Conservation (phyloP, 2,888 invertebrate species). For the Ptilodon capucinus region DNA sequence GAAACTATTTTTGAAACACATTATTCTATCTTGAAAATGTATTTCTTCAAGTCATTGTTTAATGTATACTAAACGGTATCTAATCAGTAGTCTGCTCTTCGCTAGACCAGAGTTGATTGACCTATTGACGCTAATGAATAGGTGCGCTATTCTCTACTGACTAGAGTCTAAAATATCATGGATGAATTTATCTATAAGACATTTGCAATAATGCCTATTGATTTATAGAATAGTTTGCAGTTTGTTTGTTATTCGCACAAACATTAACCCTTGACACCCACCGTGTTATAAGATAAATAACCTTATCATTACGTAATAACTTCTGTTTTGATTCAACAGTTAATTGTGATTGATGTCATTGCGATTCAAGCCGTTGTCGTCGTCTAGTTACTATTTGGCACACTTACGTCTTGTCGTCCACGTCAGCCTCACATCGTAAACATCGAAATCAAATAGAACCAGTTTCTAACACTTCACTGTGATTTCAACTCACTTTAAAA, state of each 20-base stretch:
- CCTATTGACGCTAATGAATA: not conserved
- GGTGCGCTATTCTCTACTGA: not conserved
- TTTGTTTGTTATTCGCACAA: slow-evolving; percentile 1
- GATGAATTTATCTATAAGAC: too few species aligned
- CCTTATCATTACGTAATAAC: slow-evolving; percentile 8
- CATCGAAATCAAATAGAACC: not conserved
- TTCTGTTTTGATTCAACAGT: slow-evolving; percentile 1
- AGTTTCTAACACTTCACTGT: not conserved
- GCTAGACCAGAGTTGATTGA: not conserved
- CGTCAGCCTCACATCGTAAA: not conserved
- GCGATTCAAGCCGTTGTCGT: slow-evolving; percentile 14
- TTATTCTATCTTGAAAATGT: too few species aligned
- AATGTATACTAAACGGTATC: not conserved
- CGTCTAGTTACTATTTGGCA: slow-evolving; percentile 12
- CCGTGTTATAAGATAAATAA: slow-evolving; percentile 6
- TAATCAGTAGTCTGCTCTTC: not conserved
- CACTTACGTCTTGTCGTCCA: slow-evolving; percentile 22
- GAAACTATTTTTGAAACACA: too few species aligned
- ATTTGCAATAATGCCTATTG: too few species aligned
- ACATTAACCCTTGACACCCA: slow-evolving; percentile 14
- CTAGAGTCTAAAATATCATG: too few species aligned
- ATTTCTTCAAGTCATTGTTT: too few species aligned
- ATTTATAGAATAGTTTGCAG: too few species aligned
- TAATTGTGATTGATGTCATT: slow-evolving; percentile 18
- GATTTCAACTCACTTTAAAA: not conserved